These are phyloP conservation scores for Leptopilina boulardi DNA, from an alignment of 1,140 invertebrate genomes.

Conservation along the genomic window DNA sequence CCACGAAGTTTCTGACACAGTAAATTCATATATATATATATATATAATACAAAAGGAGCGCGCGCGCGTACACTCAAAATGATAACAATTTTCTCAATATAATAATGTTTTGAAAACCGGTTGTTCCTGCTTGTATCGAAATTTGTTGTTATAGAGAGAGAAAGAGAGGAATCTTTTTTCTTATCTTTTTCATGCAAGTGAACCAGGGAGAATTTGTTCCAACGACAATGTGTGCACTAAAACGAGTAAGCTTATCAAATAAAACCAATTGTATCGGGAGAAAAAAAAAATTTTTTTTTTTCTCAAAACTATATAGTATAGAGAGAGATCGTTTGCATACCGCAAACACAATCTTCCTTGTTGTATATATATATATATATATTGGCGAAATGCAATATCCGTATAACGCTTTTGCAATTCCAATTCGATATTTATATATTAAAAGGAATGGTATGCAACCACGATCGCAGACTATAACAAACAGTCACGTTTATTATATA, in stretches of 20 bases:
- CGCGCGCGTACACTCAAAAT: no score
- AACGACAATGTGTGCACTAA: slow-evolving; percentile 7
- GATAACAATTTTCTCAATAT: background rate
- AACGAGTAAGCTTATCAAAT: slow-evolving; percentile 29
- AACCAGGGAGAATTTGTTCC: background rate
- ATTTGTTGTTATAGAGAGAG: background rate
- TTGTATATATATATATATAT: no score
- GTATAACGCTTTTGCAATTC: slow-evolving; percentile 58
- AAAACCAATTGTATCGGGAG: slow-evolving; percentile 32
- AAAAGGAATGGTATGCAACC: slow-evolving; percentile 41
- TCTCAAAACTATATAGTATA: slow-evolving; percentile 1
- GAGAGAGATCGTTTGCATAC: slow-evolving; percentile 49
- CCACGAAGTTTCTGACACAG: background rate
- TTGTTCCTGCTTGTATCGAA: no score
- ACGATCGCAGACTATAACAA: slow-evolving; percentile 44
- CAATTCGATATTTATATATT: slow-evolving; percentile 58
- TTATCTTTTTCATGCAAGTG: slow-evolving; percentile 11
- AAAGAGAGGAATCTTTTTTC: background rate
- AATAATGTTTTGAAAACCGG: background rate
- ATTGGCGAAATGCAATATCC: slow-evolving; percentile 19
- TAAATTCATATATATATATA: background rate
- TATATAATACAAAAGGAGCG: background rate
- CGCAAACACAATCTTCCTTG: slow-evolving; percentile 35
- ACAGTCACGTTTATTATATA: slow-evolving; percentile 55
- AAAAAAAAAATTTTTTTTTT: slow-evolving; percentile 26